Evolutionary conservation across 2,888 invertebrate genomes (phyloP), one percentile per base, ranked within the genome.

Genomic region (Rhorus exstirpatorius): DNA sequence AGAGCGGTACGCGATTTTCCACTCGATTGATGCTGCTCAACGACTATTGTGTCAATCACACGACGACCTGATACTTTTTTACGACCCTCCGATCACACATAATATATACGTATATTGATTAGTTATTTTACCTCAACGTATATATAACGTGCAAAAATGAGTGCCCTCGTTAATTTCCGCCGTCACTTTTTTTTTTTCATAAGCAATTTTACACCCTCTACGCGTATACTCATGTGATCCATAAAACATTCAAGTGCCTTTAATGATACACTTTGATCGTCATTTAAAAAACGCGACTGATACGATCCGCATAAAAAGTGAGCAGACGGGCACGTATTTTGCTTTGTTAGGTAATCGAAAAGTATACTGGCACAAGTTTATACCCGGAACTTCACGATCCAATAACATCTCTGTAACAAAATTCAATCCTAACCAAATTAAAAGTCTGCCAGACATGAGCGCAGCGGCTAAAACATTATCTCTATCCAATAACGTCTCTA

Each of bases 1-100:
- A 17, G 41, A 55, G 17, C n/a, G 19, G 31, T 58, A 75, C 46
- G 49, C 61, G 60, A 77, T 83, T 83, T 84, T 79, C 79, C 83
- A 82, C 71, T 72, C 83, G 63, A 81, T 82, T 49, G 41, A 12
- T 35, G 41, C 35, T 83, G 65, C 68, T 75, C 41, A 38, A 68
- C 21, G 55, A 46, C 26, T 49, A 70, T 78, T 82, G 58, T 44
- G 19, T 65, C 49, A 41, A 49, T 63, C 14, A 55, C 14, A 55
- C 58, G 21, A 74, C 58, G 71, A 41, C 35, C 31, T 10, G 24
- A 51, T 53, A 46, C 49, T 17, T 26, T 41, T 60, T 12, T 44
- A 58, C 51, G 14, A 31, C 14, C 35, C 31, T 60, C 8, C 19
- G 26, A 41, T 51, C 51, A 12, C 17, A 19, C 2, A 21, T 12